Percentiles rank a stretch among this genome's conserved stretches.
These are phyloP conservation scores for Clarias gariepinus DNA, from an alignment of 2,113 vertebrate genomes.

Conservation along the genomic window DNA sequence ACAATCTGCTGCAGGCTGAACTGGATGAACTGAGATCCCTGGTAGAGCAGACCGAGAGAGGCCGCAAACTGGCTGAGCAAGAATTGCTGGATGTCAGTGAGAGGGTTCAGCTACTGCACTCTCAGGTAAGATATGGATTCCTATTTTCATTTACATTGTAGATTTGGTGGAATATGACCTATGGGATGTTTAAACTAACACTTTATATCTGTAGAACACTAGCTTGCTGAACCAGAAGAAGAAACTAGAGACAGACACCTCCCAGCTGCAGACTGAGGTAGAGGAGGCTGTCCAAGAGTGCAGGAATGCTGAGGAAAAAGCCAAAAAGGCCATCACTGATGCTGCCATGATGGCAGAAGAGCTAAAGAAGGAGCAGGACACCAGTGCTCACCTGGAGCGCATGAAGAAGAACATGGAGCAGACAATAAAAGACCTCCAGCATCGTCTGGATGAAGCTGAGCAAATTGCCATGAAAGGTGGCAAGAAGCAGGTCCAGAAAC, in stretches of 20 bases:
- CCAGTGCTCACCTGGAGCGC: slow-evolving; percentile 85
- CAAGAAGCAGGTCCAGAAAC: slow-evolving; percentile 86
- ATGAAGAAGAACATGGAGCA: slow-evolving; percentile 91
- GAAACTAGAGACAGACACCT: slow-evolving; percentile 69
- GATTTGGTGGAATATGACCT: slow-evolving; percentile 49
- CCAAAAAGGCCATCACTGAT: slow-evolving; percentile 80
- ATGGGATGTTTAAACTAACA: background rate
- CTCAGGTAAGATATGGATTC: slow-evolving; percentile 71
- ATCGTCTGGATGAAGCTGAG: slow-evolving; percentile 67
- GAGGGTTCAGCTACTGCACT: slow-evolving; percentile 81
- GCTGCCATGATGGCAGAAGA: slow-evolving; percentile 88
- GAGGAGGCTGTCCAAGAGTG: slow-evolving; percentile 56
- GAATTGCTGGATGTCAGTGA: slow-evolving; percentile 83
- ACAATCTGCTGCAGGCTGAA: slow-evolving; percentile 76
- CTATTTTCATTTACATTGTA: background rate
- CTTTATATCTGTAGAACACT: slow-evolving; percentile 42
- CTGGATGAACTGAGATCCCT: slow-evolving; percentile 78
- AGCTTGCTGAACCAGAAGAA: slow-evolving; percentile 63
- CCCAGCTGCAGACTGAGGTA: slow-evolving; percentile 54
- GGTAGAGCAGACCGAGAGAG: slow-evolving; percentile 80
- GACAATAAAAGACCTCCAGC: slow-evolving; percentile 80
- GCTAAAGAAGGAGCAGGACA: slow-evolving; percentile 89
- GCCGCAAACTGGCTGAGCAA: slow-evolving; percentile 83
- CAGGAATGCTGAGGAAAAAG: slow-evolving; percentile 58
- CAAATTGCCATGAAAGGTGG: slow-evolving; percentile 83